Evolutionary conservation across 2,113 vertebrate species (phyloP).

Genomic region (Cepphus grylle): DNA sequence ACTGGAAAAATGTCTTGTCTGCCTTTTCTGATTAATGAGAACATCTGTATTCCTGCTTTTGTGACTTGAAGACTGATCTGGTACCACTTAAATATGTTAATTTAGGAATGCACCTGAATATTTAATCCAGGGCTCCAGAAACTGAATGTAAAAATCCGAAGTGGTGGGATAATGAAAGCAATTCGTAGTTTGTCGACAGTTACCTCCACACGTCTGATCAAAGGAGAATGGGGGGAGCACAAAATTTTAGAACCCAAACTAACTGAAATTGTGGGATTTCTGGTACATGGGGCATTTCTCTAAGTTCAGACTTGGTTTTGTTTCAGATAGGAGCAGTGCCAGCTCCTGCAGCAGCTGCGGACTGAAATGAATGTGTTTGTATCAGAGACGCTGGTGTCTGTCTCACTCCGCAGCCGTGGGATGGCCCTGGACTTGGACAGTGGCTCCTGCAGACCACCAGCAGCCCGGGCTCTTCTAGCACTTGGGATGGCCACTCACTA

Average conservation of each 20-base stretch:
- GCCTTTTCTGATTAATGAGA: slow-evolving; percentile 31
- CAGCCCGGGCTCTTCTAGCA: background rate
- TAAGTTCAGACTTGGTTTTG: background rate
- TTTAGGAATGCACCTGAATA: background rate
- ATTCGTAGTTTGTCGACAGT: background rate
- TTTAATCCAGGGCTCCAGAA: background rate
- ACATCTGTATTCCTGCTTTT: background rate
- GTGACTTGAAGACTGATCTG: slow-evolving; percentile 1
- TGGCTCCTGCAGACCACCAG: fast-evolving
- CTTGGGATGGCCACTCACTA: fast-evolving
- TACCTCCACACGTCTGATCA: background rate
- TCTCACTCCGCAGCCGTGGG: fast-evolving
- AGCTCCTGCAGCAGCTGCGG: background rate
- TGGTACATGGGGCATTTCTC: background rate
- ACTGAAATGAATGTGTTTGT: background rate
- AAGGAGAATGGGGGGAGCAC: background rate
- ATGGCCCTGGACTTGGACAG: background rate
- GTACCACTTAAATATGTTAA: slow-evolving; percentile 24
- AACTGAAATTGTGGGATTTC: background rate
- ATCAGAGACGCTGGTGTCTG: background rate
- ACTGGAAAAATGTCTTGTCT: slow-evolving; percentile 47
- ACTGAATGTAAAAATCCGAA: background rate
- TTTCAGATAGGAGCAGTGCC: background rate
- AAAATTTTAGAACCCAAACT: background rate
- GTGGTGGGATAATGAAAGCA: background rate